phyloP scores from a whole-genome alignment of 1,140 invertebrate genomes.

The Nylanderia fulva region DNA sequence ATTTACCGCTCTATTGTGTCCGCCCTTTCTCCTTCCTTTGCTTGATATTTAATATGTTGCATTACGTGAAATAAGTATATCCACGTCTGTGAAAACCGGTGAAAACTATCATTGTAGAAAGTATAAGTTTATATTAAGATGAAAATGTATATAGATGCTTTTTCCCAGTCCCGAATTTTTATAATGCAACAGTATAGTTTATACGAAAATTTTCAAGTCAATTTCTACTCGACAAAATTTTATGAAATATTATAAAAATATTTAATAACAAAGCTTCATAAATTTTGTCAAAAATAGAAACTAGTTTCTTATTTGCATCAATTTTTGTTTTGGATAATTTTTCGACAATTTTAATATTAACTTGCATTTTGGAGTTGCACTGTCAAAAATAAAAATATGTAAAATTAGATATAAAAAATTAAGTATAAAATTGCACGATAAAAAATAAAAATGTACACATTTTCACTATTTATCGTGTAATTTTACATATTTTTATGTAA shows the following conservation, averaged over 20 bases:
- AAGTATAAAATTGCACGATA: no score
- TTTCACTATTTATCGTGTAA: no score
- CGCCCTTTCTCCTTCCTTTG: neutral
- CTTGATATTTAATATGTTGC: neutral
- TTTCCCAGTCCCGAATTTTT: neutral
- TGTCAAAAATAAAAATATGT: no score
- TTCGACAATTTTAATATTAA: neutral
- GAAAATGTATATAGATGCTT: neutral
- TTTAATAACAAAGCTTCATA: neutral
- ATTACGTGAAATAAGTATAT: slow-evolving; percentile 1
- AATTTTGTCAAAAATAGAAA: neutral
- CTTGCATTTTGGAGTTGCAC: neutral
- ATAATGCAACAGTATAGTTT: neutral
- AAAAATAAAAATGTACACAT: no score
- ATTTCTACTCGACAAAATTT: neutral
- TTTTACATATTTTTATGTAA: no score
- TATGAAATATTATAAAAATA: neutral
- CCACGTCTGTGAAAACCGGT: neutral
- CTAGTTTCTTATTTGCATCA: neutral
- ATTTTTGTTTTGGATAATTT: neutral
- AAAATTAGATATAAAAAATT: no score
- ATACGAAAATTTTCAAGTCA: neutral
- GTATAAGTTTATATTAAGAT: slow-evolving; percentile 21
- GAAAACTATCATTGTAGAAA: neutral
- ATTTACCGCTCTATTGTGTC: slow-evolving; percentile 33